phyloP scores from a whole-genome alignment of 2,888 invertebrate species.

The Eupeodes luniger region DNA sequence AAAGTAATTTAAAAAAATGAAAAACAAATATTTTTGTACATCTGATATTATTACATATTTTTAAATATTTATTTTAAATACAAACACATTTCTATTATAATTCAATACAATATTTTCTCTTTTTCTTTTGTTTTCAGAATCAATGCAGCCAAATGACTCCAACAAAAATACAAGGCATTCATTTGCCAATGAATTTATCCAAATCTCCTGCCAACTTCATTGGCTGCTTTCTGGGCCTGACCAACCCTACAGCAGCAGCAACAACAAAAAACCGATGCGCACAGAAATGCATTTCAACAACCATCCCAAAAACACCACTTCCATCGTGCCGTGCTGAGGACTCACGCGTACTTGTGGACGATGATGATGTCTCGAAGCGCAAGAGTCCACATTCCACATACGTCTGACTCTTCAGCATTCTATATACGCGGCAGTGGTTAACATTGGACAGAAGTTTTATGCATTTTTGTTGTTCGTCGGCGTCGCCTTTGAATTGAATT shows the following conservation, averaged over 20 bases:
- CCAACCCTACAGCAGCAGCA: constrained; percentile 57
- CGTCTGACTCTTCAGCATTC: constrained; percentile 72
- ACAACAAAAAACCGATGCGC: constrained; percentile 42
- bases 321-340: constrained; percentile 59
- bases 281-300: constrained; percentile 63
- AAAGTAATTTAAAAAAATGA: too few species aligned
- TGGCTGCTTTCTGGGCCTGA: constrained; percentile 72
- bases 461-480: constrained; percentile 33
- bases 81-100: too few species aligned
- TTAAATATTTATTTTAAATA: too few species aligned
- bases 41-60: too few species aligned
- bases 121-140: constrained; percentile 47
- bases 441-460: constrained; percentile 50
- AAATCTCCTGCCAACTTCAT: constrained; percentile 75
- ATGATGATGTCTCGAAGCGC: constrained; percentile 67
- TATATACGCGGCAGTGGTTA: constrained; percentile 20
- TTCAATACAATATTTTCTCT: not conserved
- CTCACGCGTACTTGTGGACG: constrained; percentile 68
- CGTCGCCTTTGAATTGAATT: constrained; percentile 61
- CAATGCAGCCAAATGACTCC: constrained; percentile 61
- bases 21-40: too few species aligned
- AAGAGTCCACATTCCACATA: constrained; percentile 76
- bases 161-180: constrained; percentile 66
- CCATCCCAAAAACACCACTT: constrained; percentile 55
- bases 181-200: constrained; percentile 75